Conservation (phyloP, 2,797 vertebrate genomes). For the Sebastiscus tertius region DNA sequence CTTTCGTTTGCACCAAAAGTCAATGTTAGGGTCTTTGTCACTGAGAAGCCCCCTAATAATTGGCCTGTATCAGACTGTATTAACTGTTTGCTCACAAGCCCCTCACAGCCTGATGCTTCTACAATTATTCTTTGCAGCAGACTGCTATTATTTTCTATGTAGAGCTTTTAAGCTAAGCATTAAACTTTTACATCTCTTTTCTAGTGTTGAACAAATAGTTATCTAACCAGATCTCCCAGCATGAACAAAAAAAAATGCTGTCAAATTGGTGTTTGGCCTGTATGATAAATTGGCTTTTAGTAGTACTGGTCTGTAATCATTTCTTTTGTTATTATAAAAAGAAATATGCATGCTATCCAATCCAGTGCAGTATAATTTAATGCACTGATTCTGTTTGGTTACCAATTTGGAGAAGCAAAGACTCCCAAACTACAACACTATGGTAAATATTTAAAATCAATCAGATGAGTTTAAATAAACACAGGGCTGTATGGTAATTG, state of each 20-base stretch:
- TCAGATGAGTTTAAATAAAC: constrained; percentile 79
- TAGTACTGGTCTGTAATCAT: constrained; percentile 1
- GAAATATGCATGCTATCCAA: constrained; percentile 43
- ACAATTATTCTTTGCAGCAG: not conserved
- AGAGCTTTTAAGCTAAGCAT: not conserved
- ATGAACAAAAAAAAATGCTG: not conserved
- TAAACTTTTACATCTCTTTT: not conserved
- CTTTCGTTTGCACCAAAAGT: not conserved
- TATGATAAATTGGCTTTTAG: constrained; percentile 34
- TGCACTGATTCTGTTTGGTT: constrained; percentile 68
- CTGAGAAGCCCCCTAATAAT: constrained; percentile 22
- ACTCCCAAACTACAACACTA: constrained; percentile 64
- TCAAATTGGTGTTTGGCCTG: constrained; percentile 9
- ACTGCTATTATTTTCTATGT: not conserved
- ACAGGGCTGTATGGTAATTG: constrained; percentile 77
- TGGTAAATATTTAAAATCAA: constrained; percentile 81
- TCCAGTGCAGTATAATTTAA: constrained; percentile 61
- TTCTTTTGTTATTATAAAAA: constrained; percentile 36
- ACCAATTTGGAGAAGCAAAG: constrained; percentile 60
- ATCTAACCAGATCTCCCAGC: constrained; percentile 5
- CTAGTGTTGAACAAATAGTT: constrained; percentile 3
- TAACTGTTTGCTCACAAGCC: constrained; percentile 7
- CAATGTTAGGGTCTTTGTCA: constrained; percentile 26
- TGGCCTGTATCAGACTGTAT: constrained; percentile 1
- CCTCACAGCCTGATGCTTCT: not conserved